phyloP scores from a whole-genome alignment of 92 coral and sea anemone species.

The Umimayanthus chanpuru region DNA sequence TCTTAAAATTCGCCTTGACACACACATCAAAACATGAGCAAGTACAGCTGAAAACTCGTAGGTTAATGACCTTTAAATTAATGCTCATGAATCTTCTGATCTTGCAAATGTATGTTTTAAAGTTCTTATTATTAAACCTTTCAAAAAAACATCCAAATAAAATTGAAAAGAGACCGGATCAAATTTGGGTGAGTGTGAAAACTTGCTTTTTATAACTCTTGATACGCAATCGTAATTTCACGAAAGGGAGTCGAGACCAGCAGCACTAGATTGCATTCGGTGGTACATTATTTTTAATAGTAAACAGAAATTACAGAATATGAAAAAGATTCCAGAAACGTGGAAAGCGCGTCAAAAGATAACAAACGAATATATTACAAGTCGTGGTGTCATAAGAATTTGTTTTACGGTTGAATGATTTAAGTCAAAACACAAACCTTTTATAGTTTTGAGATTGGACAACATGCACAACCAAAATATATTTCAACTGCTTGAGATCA shows the following conservation, averaged over 20 bases:
- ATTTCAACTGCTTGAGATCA: neutral
- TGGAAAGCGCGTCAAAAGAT: neutral
- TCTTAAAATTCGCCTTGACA: neutral
- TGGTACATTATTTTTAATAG: neutral
- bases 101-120: too few species aligned
- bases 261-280: neutral
- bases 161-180: neutral
- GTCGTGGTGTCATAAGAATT: too few species aligned
- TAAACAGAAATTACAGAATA: neutral
- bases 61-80: neutral
- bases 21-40: neutral
- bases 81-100: too few species aligned
- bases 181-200: neutral
- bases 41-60: neutral
- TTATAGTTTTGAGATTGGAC: neutral
- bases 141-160: too few species aligned
- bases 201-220: neutral
- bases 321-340: too few species aligned
- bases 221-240: neutral
- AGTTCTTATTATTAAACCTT: too few species aligned
- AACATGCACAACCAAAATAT: neutral
- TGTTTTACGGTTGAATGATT: neutral
- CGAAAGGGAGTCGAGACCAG: neutral
- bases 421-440: conserved; percentile 1
- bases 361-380: neutral